These are phyloP conservation scores for Sylvia borin DNA, from an alignment of 2,797 vertebrate species.

Conservation along the genomic window DNA sequence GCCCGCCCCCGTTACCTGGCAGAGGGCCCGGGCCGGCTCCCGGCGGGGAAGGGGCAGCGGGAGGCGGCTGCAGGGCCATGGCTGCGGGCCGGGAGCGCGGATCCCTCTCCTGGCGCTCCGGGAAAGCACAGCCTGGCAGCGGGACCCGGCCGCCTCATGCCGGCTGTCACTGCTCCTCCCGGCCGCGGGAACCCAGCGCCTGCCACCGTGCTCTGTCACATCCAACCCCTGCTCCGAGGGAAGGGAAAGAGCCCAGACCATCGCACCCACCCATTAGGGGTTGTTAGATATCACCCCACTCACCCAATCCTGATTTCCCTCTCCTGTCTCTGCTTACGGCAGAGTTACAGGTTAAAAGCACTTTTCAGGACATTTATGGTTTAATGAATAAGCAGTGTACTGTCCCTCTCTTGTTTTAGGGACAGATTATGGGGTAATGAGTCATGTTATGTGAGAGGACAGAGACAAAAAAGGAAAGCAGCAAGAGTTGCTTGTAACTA, in stretches of 20 bases:
- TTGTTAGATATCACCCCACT: neutral
- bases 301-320: too few species aligned
- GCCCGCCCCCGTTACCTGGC: neutral
- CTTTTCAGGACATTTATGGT: neutral
- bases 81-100: neutral
- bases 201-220: rapidly evolving
- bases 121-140: neutral
- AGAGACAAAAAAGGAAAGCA: neutral
- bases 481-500: neutral
- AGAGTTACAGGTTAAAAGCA: rapidly evolving
- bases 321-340: neutral
- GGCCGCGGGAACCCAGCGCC: rapidly evolving
- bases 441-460: rapidly evolving
- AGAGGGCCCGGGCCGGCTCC: neutral
- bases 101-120: neutral
- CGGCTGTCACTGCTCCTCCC: rapidly evolving
- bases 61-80: neutral
- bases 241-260: neutral
- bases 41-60: neutral
- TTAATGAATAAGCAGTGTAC: rapidly evolving
- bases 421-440: too few species aligned
- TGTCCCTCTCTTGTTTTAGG: neutral
- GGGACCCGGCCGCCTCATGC: too few species aligned
- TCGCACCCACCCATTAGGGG: rapidly evolving
- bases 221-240: rapidly evolving